Evolutionary conservation across 2,888 invertebrate species (phyloP), one percentile per base, ranked within the genome.

Genomic region (Limulus polyphemus): DNA sequence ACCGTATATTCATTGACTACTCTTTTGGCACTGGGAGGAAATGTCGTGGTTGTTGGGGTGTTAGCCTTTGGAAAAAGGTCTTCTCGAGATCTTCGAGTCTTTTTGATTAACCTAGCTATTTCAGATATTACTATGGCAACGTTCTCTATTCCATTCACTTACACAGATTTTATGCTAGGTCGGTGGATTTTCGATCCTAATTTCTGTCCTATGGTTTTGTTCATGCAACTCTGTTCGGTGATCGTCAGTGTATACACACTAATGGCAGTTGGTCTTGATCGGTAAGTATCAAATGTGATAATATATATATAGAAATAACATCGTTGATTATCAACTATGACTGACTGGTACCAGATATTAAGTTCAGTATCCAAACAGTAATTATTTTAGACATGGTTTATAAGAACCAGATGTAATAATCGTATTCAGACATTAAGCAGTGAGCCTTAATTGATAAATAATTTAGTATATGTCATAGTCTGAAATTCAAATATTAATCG

Each of bases 81-180:
- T 60, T 76, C 74, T 2, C 65, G 74, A 32, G 76, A 59, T 69
- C 71, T 70, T 11, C 51, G 70, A 32, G 66, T 65, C 13, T 92
- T 92, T 75, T 89, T 94, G 73, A 86, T 88, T 74, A 80, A 80
- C 70, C 79, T 94, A 68, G 91, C 93, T 0, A 80, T 91, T 51
- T 90, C 92, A 55, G 94, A 94, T 75, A 85, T 94, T 64, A 78
- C 92, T 61, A 90, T 93, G 85, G 88, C 91, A 0, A 73, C 91
- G 32, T 86, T 94, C 72, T 93, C 93, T 76, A 87, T 94, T 66
- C 93, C 93, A 2, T 92, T 92, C 73, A 88, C 90, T 1, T 91
- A 70, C 58, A 70, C 70, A 11, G 62, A 65, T 11, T 70, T 67
- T 46, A 70, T 70, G 70, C 57, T 70, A 0, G 68, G 68, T 47